Base-by-base conservation (phyloP, 1,140 invertebrate genomes). In the Trachymyrmex cornetzi region DNA sequence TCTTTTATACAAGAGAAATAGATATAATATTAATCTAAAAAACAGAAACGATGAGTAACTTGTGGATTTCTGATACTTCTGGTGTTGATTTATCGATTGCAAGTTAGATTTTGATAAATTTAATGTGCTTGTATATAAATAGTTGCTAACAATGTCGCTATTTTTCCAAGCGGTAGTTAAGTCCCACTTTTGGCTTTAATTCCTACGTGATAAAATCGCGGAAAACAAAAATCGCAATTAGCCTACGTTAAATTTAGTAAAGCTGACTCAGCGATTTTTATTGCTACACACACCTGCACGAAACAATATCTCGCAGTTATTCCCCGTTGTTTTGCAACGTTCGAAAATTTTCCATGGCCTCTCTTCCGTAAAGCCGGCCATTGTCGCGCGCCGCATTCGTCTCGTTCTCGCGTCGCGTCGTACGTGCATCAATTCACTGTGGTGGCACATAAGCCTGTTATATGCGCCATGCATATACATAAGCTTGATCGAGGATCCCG, bases 381-480 rank as follows among this genome's bases (percentile, higher is more conserved):
- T 64, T 77, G 57, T 74, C 55, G 27, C 55, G 53, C 30, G 66
- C 24, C 71, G 75, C 69, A 67, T 86, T 75, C 61, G 38, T 80
- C 61, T 50, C 63, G 16, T 66, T 69, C 48, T 3, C 48, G 3
- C 48, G 77, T 44, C 57, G 27, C 67, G 69, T 82, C 27, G 71
- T 57, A 85, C 82, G 75, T 81, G 63, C 87, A 84, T 89, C 82
- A 89, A 89, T 89, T 77, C 67, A 27, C n/a, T 27, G 82, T 74
- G 67, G 63, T 75, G 86, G 69, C 74, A 71, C 14, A 61, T 63
- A 77, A 77, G 69, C 72, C 87, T 79, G 69, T 86, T 89, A 89
- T 71, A 72, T 59, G 59, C 71, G 67, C 88, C 69, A 86, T 89
- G 67, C 66, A 89, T 86, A 89, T 86, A 59, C 82, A 89, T 89